Conservation (phyloP, 2,888 invertebrate species). For the Gonocerus acuteangulatus region DNA sequence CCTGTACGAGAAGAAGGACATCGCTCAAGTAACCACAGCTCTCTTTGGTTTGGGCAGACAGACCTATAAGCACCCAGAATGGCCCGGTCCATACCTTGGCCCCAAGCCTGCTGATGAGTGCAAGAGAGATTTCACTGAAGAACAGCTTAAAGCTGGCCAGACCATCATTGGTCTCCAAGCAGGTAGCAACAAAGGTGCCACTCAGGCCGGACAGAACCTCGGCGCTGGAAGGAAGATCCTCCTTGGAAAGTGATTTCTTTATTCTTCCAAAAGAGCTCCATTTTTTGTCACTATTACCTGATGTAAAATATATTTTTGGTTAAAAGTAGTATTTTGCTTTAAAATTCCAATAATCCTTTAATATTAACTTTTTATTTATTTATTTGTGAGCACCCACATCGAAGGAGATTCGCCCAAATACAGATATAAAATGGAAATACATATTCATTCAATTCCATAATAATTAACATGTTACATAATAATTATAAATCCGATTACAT, state of each 20-base stretch:
- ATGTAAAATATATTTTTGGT: too few species aligned
- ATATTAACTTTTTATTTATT: too few species aligned
- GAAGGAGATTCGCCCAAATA: too few species aligned
- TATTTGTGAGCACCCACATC: too few species aligned
- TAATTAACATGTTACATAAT: too few species aligned
- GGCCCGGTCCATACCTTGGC: constrained; percentile 80
- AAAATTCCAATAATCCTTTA: too few species aligned
- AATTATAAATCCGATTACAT: too few species aligned
- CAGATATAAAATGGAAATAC: too few species aligned
- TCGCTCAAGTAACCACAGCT: constrained; percentile 74
- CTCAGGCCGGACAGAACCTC: constrained; percentile 82
- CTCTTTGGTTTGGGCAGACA: constrained; percentile 77
- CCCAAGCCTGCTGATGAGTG: constrained; percentile 91
- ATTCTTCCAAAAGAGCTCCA: too few species aligned
- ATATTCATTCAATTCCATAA: too few species aligned
- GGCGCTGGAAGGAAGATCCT: constrained; percentile 86
- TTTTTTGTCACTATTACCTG: too few species aligned
- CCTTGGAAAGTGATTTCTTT: constrained; percentile 68
- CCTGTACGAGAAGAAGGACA: constrained; percentile 86
- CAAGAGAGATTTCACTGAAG: constrained; percentile 90
- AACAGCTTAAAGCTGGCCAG: constrained; percentile 81
- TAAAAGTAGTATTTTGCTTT: too few species aligned
- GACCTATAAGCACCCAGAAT: constrained; percentile 79
- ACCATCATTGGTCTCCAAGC: constrained; percentile 88
- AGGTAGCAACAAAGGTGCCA: constrained; percentile 92